Conservation (phyloP, 2,888 invertebrate genomes). For the Linhomoeus sp. region DNA sequence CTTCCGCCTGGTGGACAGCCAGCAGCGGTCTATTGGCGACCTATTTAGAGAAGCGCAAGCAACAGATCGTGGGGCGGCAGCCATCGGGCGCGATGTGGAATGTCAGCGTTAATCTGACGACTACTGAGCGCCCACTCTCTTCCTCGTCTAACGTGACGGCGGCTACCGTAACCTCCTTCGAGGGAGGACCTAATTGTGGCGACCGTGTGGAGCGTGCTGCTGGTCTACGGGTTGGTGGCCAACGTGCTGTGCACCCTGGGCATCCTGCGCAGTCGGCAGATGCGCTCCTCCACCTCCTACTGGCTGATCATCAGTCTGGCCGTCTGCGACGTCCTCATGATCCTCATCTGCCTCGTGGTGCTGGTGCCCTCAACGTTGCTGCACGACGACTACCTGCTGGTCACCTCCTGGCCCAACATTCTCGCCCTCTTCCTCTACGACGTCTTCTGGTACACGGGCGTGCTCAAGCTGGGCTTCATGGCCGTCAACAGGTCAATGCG, state of each 20-base stretch:
- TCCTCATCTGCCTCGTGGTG: slow-evolving; percentile 16
- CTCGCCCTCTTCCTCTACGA: slow-evolving; percentile 22
- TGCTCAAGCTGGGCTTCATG: slow-evolving; percentile 21
- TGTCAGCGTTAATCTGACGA: no score
- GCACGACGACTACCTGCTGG: slow-evolving; percentile 9
- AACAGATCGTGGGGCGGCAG: no score
- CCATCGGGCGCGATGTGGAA: no score
- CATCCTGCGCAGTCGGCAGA: neutral
- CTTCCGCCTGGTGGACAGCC: no score
- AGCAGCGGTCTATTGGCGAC: no score
- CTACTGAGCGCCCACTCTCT: no score
- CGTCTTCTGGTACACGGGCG: slow-evolving; percentile 24
- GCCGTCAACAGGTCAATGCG: slow-evolving; percentile 17
- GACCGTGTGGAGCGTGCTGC: slow-evolving; percentile 16
- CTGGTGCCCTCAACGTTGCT: slow-evolving; percentile 20
- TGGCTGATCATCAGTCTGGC: slow-evolving; percentile 23
- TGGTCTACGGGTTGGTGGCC: slow-evolving; percentile 17
- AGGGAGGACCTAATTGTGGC: slow-evolving; percentile 20
- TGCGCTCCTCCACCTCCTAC: slow-evolving; percentile 11
- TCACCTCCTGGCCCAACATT: slow-evolving; percentile 13
- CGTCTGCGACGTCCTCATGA: slow-evolving; percentile 21
- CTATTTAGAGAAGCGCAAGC: no score
- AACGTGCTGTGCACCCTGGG: slow-evolving; percentile 9
- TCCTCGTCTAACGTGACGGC: no score
- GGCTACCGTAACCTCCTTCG: neutral